Evolutionary conservation across 2,797 vertebrate species (phyloP).

Genomic region (Oryzias dopingdopingensis): DNA sequence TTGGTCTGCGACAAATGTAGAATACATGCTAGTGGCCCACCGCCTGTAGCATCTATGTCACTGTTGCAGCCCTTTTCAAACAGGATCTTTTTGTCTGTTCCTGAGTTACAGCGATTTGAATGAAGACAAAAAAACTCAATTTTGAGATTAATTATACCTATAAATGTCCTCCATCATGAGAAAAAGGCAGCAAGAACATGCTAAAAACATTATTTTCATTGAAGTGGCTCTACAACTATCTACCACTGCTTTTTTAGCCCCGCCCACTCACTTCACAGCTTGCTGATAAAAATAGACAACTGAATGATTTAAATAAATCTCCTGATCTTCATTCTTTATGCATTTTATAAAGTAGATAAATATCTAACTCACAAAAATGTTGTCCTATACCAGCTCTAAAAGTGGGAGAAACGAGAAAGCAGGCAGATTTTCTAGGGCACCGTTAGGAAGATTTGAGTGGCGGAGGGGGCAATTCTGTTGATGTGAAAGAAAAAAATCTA

Average conservation of each 20-base stretch:
- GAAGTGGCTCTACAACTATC: constrained; percentile 33
- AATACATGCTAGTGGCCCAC: constrained; percentile 12
- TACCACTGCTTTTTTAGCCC: constrained; percentile 48
- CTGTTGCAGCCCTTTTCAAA: no score
- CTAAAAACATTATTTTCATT: no score
- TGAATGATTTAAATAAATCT: constrained; percentile 46
- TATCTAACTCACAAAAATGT: constrained; percentile 62
- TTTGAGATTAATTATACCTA: no score
- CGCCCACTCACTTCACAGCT: constrained; percentile 57
- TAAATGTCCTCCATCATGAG: no score
- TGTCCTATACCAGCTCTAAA: constrained; percentile 29
- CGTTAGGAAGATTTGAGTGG: constrained; percentile 11
- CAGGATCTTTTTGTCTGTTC: no score
- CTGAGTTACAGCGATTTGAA: no score
- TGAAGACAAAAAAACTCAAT: no score
- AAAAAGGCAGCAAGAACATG: no score
- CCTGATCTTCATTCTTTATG: constrained; percentile 52
- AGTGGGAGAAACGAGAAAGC: constrained; percentile 35
- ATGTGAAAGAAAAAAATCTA: constrained; percentile 37
- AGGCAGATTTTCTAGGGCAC: constrained; percentile 35
- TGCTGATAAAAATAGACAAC: constrained; percentile 43
- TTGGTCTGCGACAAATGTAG: constrained; percentile 23
- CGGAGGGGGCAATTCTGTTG: constrained; percentile 24
- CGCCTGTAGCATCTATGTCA: no score
- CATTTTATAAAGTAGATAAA: constrained; percentile 42